A percentile compares a stretch with the other conserved stretches of the same genome.
phyloP scores from a whole-genome alignment of 2,113 vertebrate genomes.

The Aleadryas rufinucha region DNA sequence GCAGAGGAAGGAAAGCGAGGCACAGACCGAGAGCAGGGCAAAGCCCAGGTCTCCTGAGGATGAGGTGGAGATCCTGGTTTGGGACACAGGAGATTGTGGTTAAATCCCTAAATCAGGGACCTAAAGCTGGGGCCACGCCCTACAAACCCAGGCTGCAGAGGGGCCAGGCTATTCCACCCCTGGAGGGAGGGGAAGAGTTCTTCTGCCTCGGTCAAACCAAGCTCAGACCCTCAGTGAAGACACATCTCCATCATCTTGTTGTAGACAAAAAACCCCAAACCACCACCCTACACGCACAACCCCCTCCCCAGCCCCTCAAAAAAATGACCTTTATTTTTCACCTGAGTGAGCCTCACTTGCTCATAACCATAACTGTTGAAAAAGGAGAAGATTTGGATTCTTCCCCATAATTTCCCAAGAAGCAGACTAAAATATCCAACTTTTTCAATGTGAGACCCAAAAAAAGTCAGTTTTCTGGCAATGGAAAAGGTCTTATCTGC shows the following conservation, averaged over 20 bases:
- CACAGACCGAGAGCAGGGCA: not conserved
- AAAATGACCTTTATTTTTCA: not conserved
- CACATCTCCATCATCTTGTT: not conserved
- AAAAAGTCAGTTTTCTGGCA: conserved; percentile 5
- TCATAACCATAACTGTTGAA: not conserved
- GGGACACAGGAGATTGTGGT: no score
- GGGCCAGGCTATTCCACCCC: not conserved
- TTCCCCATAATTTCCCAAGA: not conserved
- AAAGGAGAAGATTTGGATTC: not conserved
- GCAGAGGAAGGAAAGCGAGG: not conserved
- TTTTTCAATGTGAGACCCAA: not conserved
- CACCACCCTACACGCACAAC: not conserved
- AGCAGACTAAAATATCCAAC: not conserved
- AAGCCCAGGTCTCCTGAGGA: not conserved
- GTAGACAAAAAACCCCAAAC: not conserved
- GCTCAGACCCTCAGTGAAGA: not conserved
- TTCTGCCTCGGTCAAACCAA: not conserved
- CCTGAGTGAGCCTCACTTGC: not conserved
- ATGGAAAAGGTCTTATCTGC: not conserved
- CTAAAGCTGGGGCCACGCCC: not conserved
- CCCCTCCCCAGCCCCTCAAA: rapidly evolving
- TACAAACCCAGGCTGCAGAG: not conserved
- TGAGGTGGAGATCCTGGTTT: not conserved
- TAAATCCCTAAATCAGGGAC: not conserved
- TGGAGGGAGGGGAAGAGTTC: not conserved